A percentile compares a stretch with the other conserved stretches of the same genome.
phyloP scores from a whole-genome alignment of 2,888 invertebrate genomes.

The Nasonovia ribisnigri region DNA sequence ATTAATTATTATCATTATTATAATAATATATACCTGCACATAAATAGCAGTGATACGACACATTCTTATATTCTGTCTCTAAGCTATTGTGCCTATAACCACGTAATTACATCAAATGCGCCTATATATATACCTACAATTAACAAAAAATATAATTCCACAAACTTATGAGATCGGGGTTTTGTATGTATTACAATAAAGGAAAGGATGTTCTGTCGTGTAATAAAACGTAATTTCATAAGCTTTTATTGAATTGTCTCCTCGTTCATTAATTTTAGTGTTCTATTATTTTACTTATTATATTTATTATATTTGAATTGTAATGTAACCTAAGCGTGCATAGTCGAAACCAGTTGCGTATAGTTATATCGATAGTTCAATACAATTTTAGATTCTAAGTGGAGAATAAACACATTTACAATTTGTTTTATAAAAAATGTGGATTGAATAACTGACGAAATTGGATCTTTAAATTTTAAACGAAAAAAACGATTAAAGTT shows the following conservation, averaged over 20 bases:
- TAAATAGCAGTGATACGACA: neutral
- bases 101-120: neutral
- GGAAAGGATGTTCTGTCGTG: neutral
- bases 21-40: neutral
- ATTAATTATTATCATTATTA: neutral
- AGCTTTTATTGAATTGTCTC: neutral
- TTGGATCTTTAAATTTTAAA: neutral
- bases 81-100: neutral
- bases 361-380: neutral
- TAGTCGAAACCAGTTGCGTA: neutral
- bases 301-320: neutral
- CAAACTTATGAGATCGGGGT: neutral
- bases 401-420: neutral
- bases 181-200: neutral
- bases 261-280: neutral
- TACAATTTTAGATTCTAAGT: neutral
- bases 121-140: neutral
- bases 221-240: neutral
- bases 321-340: neutral
- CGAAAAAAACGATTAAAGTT: neutral
- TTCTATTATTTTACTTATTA: neutral
- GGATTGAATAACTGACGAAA: neutral
- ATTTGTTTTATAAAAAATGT: too few relatives aligned
- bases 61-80: neutral
- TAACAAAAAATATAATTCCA: neutral